phyloP scores from a whole-genome alignment of 2,888 invertebrate genomes.

The Drosophila merina region DNA sequence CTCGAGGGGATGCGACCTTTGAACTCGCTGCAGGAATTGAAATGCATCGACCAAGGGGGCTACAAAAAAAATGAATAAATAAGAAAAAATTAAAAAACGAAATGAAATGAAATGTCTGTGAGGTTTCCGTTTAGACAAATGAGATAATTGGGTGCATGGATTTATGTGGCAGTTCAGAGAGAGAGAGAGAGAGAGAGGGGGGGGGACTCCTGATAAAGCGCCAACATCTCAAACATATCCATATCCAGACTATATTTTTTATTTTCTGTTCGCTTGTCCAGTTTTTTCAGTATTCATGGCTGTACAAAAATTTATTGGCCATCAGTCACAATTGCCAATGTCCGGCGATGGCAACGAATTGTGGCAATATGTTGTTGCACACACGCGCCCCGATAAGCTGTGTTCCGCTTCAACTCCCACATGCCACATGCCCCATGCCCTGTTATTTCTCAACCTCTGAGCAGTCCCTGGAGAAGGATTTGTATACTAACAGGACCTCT shows the following conservation, averaged over 20 bases:
- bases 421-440: not conserved
- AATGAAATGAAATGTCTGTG: constrained; percentile 73
- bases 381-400: constrained; percentile 70
- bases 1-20: constrained; percentile 30
- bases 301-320: constrained; percentile 80
- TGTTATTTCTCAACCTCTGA: not conserved
- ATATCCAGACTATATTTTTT: constrained; percentile 20
- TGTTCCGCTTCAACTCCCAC: not conserved
- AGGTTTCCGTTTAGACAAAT: constrained; percentile 76
- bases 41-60: constrained; percentile 9
- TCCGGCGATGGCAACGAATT: constrained; percentile 51
- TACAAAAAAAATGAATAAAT: constrained; percentile 33
- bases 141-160: constrained; percentile 79
- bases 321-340: constrained; percentile 80
- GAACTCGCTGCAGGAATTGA: constrained; percentile 37
- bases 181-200: not conserved
- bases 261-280: constrained; percentile 41
- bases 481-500: constrained; percentile 4
- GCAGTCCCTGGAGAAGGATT: not conserved
- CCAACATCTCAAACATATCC: constrained; percentile 7
- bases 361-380: constrained; percentile 77
- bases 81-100: constrained; percentile 49
- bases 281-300: constrained; percentile 47
- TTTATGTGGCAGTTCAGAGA: constrained; percentile 62
- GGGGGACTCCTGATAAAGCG: constrained; percentile 51